Conservation (phyloP, 2,113 vertebrate genomes). For the Sylvilagus bachmani region DNA sequence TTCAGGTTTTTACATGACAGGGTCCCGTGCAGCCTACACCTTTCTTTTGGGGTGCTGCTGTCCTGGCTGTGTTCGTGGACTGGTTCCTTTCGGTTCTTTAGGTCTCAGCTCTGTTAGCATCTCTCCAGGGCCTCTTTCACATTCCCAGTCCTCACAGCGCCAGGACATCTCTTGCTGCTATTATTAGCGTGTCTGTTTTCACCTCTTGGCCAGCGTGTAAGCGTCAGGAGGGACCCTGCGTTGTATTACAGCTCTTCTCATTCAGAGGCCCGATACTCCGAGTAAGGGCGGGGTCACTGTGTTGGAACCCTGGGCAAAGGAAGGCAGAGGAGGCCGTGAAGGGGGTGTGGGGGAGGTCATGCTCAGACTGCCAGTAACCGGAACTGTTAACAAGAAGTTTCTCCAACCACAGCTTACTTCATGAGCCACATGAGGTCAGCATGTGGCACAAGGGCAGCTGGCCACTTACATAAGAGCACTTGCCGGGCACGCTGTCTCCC, state of each 20-base stretch:
- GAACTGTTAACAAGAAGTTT: background rate
- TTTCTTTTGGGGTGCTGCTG: background rate
- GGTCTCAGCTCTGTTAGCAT: background rate
- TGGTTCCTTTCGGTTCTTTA: background rate
- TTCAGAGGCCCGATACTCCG: background rate
- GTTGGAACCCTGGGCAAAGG: background rate
- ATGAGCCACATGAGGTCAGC: background rate
- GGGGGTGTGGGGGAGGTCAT: no score
- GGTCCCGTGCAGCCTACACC: background rate
- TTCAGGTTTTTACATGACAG: background rate
- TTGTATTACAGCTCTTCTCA: background rate
- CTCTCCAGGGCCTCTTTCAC: background rate
- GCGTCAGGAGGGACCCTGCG: background rate
- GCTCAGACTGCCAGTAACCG: no score
- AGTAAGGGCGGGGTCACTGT: no score
- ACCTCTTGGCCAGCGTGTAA: background rate
- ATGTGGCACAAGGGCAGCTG: background rate
- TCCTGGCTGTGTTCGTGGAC: background rate
- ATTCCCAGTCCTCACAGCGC: background rate
- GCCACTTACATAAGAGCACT: background rate
- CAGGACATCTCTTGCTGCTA: background rate
- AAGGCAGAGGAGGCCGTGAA: background rate
- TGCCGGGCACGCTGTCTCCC: background rate
- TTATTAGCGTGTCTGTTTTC: conserved; percentile 21
- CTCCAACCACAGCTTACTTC: background rate